Evolutionary conservation across 2,888 invertebrate genomes (phyloP), one percentile per base, ranked within the genome.

Genomic region (Aphodius sticticus): DNA sequence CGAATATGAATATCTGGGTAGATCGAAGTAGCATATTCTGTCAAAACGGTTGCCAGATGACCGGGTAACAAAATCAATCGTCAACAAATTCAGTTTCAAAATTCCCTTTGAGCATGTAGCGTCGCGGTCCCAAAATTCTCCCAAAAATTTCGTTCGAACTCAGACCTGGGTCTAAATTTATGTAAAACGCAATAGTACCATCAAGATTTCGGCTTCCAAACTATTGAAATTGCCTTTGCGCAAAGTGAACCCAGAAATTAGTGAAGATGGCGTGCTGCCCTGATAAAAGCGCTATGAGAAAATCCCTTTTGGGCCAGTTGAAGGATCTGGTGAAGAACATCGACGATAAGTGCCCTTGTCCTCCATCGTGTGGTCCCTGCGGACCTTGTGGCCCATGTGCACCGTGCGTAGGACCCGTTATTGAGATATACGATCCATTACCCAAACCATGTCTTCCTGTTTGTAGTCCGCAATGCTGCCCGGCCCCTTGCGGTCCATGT

Each of bases 361-460:
- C 87, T 6, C 90, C 91, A 3, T 35, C 74, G 14, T 78, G 80
- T 72, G 15, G 69, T 7, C 81, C 78, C 9, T 81, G 81, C 70
- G 77, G 70, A 70, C 80, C 80, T 69, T 76, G 76, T 76, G 87
- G 84, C 80, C 86, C 88, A 15, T 91, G 91, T 83, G 86, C 87
- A 6, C 91, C 91, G 16, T 85, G 80, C 78, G 80, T 78, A 70
- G 88, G 83, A 84, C 86, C 82, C 88, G 79, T 89, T 89, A 83
- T 92, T 90, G 81, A 92, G 91, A 84, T 92, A 89, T 81, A 90
- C 88, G 89, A 92, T 91, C 88, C 90, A 89, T 82, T 91, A 82
- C 91, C 91, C 85, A 91, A 90, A 86, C 91, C 92, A 2, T 92
- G 92, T 83, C 90, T 92, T 6, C 91, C 91, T 85, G 92, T 91